Evolutionary conservation across 2,113 vertebrate genomes (phyloP).

Genomic region (Bubalus kerabau): DNA sequence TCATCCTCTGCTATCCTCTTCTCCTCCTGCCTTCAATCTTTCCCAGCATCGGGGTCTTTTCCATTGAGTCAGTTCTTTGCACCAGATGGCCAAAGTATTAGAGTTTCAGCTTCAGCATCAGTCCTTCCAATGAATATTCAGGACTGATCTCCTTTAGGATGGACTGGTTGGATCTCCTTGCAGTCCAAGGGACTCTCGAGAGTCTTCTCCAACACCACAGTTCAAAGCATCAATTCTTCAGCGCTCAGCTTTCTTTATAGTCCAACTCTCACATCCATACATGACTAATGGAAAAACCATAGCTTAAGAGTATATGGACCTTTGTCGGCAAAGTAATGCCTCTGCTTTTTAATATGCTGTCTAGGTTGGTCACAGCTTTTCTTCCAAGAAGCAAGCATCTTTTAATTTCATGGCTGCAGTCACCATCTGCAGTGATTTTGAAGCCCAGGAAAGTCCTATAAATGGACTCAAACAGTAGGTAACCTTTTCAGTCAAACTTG

Average conservation of each 20-base stretch:
- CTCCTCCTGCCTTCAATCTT: background rate
- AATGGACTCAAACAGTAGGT: background rate
- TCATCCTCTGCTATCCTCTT: background rate
- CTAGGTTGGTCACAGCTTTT: background rate
- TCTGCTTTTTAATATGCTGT: background rate
- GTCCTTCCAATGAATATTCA: background rate
- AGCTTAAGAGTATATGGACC: background rate
- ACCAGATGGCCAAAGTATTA: background rate
- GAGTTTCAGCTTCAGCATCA: background rate
- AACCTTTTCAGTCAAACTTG: background rate
- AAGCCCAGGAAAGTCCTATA: background rate
- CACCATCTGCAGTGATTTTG: background rate
- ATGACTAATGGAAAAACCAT: background rate
- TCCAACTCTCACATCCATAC: background rate
- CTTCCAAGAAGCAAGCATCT: background rate
- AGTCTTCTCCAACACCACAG: background rate
- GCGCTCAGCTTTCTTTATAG: background rate
- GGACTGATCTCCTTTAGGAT: background rate
- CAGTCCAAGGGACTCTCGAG: background rate
- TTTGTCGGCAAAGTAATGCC: background rate
- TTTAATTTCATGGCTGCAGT: background rate
- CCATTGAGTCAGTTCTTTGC: background rate
- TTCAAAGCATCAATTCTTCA: background rate
- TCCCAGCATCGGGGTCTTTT: background rate
- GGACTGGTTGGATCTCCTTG: background rate